Percentiles rank a stretch among this genome's conserved stretches.
Evolutionary conservation across 2,113 vertebrate genomes (phyloP).

Genomic region (Progne subis): DNA sequence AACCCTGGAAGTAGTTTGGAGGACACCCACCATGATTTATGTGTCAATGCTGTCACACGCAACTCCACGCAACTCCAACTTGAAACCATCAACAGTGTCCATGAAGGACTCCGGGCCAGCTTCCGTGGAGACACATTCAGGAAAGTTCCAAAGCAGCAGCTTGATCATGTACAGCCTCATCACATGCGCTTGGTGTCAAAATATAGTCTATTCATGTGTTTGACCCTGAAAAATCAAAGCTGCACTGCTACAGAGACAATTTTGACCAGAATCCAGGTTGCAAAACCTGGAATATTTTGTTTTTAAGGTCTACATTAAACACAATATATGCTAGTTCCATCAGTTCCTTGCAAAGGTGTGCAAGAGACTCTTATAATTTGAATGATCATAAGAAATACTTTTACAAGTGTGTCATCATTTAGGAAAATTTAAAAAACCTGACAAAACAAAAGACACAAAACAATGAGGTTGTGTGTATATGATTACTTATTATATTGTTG

Average conservation of each 20-base stretch:
- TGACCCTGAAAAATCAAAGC: background rate
- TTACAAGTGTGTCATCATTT: background rate
- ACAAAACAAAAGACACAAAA: background rate
- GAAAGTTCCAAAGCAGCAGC: background rate
- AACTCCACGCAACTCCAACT: background rate
- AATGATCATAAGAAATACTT: background rate
- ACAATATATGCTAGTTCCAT: background rate
- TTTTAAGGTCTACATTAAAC: background rate
- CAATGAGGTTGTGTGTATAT: background rate
- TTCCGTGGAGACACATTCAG: background rate
- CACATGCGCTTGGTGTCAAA: background rate
- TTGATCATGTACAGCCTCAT: background rate
- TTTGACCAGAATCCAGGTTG: background rate
- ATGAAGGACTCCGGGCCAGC: background rate
- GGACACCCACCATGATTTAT: background rate
- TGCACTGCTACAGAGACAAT: background rate
- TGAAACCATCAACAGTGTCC: fast-evolving
- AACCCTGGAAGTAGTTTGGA: background rate
- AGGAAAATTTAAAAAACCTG: background rate
- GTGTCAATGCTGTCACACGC: background rate
- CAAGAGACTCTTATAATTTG: background rate
- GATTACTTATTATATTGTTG: background rate
- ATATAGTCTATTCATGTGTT: background rate
- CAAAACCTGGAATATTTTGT: background rate
- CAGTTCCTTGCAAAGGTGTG: background rate